Evolutionary conservation across 2,113 vertebrate species (phyloP), one percentile per base, ranked within the genome.

Genomic region (Muscicapa adusta): DNA sequence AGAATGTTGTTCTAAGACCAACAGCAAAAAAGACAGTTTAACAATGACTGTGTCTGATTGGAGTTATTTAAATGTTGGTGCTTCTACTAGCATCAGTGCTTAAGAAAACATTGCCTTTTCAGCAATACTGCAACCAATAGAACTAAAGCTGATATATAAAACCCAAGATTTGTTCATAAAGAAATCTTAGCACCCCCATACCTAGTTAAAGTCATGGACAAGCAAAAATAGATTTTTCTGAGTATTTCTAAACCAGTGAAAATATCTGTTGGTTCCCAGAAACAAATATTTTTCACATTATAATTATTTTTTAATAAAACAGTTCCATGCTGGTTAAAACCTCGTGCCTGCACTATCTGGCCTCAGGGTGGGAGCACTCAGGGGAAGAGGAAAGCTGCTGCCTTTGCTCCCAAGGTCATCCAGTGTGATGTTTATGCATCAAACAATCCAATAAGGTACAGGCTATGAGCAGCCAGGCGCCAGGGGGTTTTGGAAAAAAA

Each of bases 401-500:
- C 67, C 70, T 58, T 47, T 33, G 53, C 57, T 92, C 28, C 50
- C 58, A 45, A 45, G 25, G 38, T 22, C 51, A 57, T 8, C 34
- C 70, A 40, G 23, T 24, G 42, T 0, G 1, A 28, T 16, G 22
- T 5, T 74, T 0, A 2, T 4, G 17, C 61, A 82, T 36, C 70
- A 33, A 81, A 29, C 34, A 72, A 43, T 6, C 31, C 29, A 57
- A 14, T 1, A 5, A 51, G 36, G 7, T 38, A 42, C 5, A 56
- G 40, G 10, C 50, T 54, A 5, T 4, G 9, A 82, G 42, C 61
- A 85, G n/a, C 24, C 14, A 75, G 29, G 38, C 5, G 15, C 25
- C 29, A 47, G 9, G 26, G 14, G 6, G 4, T 0, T 0, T 16
- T 51, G 19, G 3, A 6, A 33, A n/a, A 43, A 25, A 47, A 40